Conservation (phyloP, 2,113 vertebrate species). For the Chaetops frenatus region DNA sequence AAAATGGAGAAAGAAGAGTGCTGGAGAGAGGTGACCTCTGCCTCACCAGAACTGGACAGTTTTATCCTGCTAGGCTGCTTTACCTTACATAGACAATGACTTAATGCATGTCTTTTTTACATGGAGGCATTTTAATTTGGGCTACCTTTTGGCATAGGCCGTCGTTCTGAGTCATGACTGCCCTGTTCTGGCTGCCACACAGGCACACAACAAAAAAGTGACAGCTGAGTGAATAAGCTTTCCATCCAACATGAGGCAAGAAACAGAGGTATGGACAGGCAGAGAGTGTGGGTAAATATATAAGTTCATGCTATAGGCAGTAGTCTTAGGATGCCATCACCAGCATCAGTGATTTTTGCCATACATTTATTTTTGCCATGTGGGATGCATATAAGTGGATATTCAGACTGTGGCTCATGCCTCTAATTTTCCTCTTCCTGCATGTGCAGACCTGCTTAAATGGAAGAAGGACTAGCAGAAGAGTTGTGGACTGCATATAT, state of each 20-base stretch:
- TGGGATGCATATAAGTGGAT: neutral
- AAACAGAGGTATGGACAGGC: neutral
- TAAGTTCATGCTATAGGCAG: neutral
- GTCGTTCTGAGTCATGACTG: neutral
- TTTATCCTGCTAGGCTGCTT: neutral
- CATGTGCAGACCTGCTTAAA: neutral
- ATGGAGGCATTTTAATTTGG: neutral
- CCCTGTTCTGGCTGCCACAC: neutral
- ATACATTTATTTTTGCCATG: neutral
- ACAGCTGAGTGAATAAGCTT: neutral
- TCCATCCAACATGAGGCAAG: neutral
- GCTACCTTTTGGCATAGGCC: neutral
- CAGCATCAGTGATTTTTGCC: neutral
- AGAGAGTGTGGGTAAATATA: neutral
- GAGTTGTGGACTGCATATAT: neutral
- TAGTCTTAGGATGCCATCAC: neutral
- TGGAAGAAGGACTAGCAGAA: neutral
- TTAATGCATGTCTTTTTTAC: neutral
- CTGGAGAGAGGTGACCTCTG: neutral
- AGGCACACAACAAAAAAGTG: neutral
- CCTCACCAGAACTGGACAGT: neutral
- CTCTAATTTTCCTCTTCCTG: neutral
- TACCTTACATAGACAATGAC: neutral
- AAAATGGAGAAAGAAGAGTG: neutral
- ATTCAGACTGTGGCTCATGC: neutral